Evolutionary conservation across 2,797 vertebrate species (phyloP).

Genomic region (Pipistrellus kuhlii): DNA sequence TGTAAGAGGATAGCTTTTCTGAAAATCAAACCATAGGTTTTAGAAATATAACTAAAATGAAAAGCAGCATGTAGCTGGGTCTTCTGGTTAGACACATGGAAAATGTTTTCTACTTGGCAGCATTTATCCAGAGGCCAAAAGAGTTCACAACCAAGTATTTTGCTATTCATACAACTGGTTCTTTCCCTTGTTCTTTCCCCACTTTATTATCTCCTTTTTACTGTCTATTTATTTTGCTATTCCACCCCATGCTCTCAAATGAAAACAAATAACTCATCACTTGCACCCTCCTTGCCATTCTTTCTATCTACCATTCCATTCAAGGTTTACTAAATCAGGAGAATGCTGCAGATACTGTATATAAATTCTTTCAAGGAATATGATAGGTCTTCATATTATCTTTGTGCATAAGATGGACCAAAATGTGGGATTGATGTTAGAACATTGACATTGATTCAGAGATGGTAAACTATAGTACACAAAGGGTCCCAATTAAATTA

Average conservation of each 20-base stretch:
- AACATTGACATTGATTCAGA: not conserved
- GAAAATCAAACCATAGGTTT: conserved; percentile 72
- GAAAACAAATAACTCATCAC: conserved; percentile 4
- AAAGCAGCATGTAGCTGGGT: conserved; percentile 32
- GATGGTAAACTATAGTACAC: not conserved
- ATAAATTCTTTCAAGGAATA: not conserved
- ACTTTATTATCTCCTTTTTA: not conserved
- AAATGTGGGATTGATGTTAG: not conserved
- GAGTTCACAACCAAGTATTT: not conserved
- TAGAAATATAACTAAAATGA: conserved; percentile 66
- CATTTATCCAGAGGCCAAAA: conserved; percentile 53
- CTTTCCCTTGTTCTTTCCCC: not conserved
- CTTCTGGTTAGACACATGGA: conserved; percentile 34
- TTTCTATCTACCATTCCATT: not conserved
- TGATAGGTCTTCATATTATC: not conserved
- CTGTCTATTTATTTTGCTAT: not conserved
- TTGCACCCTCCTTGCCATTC: not conserved
- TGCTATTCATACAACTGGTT: not conserved
- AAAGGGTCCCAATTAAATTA: not conserved
- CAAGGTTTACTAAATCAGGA: conserved; percentile 21
- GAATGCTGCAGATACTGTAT: not conserved
- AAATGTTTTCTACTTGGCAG: conserved; percentile 50
- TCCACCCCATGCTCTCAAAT: not conserved
- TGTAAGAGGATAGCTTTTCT: conserved; percentile 78
- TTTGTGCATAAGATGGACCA: not conserved